Percentiles rank a stretch among this genome's conserved stretches.
phyloP scores from a whole-genome alignment of 2,888 invertebrate species.

The Drosophila emarginata region DNA sequence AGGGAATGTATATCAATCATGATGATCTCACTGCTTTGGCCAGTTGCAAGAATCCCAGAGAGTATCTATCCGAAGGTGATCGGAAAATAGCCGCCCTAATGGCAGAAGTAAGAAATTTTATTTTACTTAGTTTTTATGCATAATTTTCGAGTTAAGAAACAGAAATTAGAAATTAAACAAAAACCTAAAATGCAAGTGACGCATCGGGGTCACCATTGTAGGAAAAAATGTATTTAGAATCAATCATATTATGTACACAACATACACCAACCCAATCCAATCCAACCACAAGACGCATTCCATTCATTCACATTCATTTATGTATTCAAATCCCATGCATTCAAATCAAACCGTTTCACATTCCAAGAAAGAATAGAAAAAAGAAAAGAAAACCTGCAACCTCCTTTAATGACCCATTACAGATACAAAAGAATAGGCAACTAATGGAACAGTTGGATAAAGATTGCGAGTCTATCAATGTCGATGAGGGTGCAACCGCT shows the following conservation, averaged over 20 bases:
- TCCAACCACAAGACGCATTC: background rate
- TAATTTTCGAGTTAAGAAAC: background rate
- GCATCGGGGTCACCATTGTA: slow-evolving; percentile 1
- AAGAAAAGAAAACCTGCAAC: slow-evolving; percentile 19
- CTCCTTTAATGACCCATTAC: slow-evolving; percentile 50
- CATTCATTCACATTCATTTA: slow-evolving; percentile 1
- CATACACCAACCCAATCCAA: slow-evolving; percentile 1
- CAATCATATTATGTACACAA: background rate
- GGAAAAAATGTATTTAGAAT: background rate
- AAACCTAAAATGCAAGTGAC: background rate
- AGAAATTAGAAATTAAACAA: background rate
- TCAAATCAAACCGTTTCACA: background rate
- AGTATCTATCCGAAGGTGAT: slow-evolving; percentile 95
- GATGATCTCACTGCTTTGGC: slow-evolving; percentile 97
- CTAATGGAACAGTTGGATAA: slow-evolving; percentile 85
- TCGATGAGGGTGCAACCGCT: slow-evolving; percentile 57
- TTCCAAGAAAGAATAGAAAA: slow-evolving; percentile 6
- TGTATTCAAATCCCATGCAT: slow-evolving; percentile 4
- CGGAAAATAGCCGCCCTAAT: slow-evolving; percentile 96
- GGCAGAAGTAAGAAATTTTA: slow-evolving; percentile 92
- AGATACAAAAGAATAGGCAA: slow-evolving; percentile 98
- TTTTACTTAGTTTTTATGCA: background rate
- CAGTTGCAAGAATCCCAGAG: slow-evolving; percentile 84
- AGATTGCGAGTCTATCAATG: slow-evolving; percentile 48
- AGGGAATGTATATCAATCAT: slow-evolving; percentile 98